Percentiles rank a stretch among this genome's conserved stretches.
Conservation (phyloP, 1,140 invertebrate genomes). For the Drosophila kohkoa region DNA sequence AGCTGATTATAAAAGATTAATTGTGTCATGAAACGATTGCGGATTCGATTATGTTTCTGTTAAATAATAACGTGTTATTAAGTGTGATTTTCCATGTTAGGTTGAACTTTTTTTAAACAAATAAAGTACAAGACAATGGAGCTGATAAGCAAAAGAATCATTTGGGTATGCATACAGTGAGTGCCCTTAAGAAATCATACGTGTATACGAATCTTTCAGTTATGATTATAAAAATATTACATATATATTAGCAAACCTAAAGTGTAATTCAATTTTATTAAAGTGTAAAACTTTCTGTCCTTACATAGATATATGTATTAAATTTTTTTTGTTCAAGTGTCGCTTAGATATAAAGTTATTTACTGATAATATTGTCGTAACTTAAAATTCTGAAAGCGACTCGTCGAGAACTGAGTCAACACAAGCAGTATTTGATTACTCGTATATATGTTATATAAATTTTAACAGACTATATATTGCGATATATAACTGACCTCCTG, state of each 20-base stretch:
- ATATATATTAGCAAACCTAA: too few relatives aligned
- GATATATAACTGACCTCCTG: slow-evolving; percentile 29
- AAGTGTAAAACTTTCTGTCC: slow-evolving; percentile 22
- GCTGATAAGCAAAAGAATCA: slow-evolving; percentile 46
- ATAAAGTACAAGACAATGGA: background rate
- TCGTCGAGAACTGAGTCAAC: slow-evolving; percentile 12
- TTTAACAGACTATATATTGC: background rate
- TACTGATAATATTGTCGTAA: slow-evolving; percentile 22
- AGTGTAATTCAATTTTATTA: background rate
- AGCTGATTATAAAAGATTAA: slow-evolving; percentile 27
- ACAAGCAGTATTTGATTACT: background rate
- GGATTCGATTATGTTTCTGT: slow-evolving; percentile 21
- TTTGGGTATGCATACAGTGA: background rate
- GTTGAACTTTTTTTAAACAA: background rate
- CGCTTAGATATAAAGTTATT: slow-evolving; percentile 19
- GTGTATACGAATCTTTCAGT: background rate
- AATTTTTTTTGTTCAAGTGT: slow-evolving; percentile 21
- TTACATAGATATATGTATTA: slow-evolving; percentile 10
- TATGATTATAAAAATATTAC: too few relatives aligned
- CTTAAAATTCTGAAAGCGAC: slow-evolving; percentile 13
- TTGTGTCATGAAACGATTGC: background rate
- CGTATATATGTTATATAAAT: background rate
- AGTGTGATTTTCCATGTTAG: slow-evolving; percentile 15
- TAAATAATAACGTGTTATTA: slow-evolving; percentile 25
- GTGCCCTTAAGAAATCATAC: background rate